Evolutionary conservation across 2,888 invertebrate species (phyloP).

Genomic region (Leucophenga maculata): DNA sequence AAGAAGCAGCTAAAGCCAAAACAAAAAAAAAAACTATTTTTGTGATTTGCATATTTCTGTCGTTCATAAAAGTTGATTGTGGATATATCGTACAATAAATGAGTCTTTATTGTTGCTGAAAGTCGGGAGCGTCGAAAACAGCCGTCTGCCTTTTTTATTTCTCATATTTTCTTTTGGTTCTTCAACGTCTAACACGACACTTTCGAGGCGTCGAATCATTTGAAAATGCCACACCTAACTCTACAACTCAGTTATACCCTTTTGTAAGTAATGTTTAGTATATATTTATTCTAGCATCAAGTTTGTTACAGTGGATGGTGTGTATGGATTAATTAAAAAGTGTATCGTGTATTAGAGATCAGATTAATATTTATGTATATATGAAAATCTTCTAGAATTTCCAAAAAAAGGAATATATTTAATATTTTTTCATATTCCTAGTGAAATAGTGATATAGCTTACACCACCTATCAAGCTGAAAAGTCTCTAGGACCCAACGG

Average conservation of each 20-base stretch:
- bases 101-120: background rate
- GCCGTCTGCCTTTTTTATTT: background rate
- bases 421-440: too few relatives aligned
- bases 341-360: background rate
- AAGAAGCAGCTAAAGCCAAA: background rate
- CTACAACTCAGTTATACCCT: background rate
- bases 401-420: too few relatives aligned
- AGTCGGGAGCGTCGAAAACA: background rate
- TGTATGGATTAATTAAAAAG: too few relatives aligned
- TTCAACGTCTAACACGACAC: constrained; percentile 38
- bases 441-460: too few relatives aligned
- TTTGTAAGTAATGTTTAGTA: background rate
- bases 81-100: background rate
- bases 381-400: too few relatives aligned
- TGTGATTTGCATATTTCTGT: constrained; percentile 61
- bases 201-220: constrained; percentile 64
- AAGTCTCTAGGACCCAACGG: too few relatives aligned
- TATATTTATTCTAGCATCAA: background rate
- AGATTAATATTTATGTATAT: too few relatives aligned
- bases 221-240: constrained; percentile 63
- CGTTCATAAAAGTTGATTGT: constrained; percentile 60
- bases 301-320: background rate
- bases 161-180: background rate
- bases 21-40: background rate
- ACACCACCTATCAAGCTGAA: too few relatives aligned